Conservation (phyloP, 2,888 invertebrate species). For the Clunio marinus region DNA sequence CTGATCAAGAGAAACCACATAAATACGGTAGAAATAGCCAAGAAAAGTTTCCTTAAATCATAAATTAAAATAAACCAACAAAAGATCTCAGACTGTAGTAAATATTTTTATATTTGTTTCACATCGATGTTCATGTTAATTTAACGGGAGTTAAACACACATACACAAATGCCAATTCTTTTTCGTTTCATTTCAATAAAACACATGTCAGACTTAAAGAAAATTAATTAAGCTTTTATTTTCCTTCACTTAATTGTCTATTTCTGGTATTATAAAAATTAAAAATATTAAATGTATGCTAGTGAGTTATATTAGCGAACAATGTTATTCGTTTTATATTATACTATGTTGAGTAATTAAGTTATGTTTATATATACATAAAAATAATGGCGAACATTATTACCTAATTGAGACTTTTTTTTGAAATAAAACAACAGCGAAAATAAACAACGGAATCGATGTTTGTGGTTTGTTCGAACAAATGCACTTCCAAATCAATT, state of each 20-base stretch:
- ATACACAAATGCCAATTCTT: too few relatives aligned
- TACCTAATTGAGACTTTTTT: constrained; percentile 14
- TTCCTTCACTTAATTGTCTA: not conserved
- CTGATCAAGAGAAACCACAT: too few relatives aligned
- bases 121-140: not conserved
- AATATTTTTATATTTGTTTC: not conserved
- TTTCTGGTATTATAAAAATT: constrained; percentile 27
- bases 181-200: too few relatives aligned
- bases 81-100: too few relatives aligned
- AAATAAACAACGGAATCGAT: not conserved
- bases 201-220: too few relatives aligned
- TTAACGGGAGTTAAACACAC: not conserved
- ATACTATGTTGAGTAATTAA: constrained; percentile 2
- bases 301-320: not conserved
- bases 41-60: too few relatives aligned
- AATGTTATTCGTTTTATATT: not conserved
- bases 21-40: too few relatives aligned
- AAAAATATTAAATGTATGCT: too few relatives aligned
- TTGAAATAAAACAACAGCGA: not conserved
- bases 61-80: too few relatives aligned
- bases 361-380: not conserved
- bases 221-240: constrained; percentile 15
- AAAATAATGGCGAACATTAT: not conserved
- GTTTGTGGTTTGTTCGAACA: not conserved
- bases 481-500: not conserved